Conservation (phyloP, 2,113 vertebrate genomes). For the Oncorhynchus nerka region DNA sequence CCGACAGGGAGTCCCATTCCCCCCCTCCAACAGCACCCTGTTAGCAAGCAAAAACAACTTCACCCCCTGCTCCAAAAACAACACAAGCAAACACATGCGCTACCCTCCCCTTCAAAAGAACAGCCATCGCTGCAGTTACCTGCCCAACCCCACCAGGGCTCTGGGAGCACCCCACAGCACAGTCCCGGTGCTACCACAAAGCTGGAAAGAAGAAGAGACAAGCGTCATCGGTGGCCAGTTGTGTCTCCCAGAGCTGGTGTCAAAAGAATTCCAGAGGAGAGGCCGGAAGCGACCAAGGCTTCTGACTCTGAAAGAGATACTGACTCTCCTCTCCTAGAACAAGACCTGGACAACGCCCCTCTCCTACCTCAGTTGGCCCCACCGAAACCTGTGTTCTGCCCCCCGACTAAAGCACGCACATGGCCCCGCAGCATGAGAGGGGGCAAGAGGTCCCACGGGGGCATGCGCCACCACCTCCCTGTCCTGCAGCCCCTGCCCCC, state of each 20-base stretch:
- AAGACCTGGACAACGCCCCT: slow-evolving; percentile 70
- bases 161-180: slow-evolving; percentile 40
- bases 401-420: slow-evolving; percentile 76
- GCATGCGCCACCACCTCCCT: slow-evolving; percentile 68
- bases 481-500: slow-evolving; percentile 73
- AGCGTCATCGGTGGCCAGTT: slow-evolving; percentile 44
- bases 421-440: slow-evolving; percentile 75
- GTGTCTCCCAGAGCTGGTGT: slow-evolving; percentile 56
- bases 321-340: slow-evolving; percentile 69
- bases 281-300: slow-evolving; percentile 55
- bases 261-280: slow-evolving; percentile 61
- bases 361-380: slow-evolving; percentile 57
- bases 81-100: slow-evolving; percentile 43
- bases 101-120: slow-evolving; percentile 57
- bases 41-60: slow-evolving; percentile 60
- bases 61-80: slow-evolving; percentile 55
- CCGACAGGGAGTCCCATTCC: slow-evolving; percentile 57
- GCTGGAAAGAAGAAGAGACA: slow-evolving; percentile 30
- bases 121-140: slow-evolving; percentile 14
- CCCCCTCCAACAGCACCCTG: slow-evolving; percentile 52
- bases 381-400: slow-evolving; percentile 75
- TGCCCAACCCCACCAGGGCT: slow-evolving; percentile 29
- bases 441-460: slow-evolving; percentile 61
- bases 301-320: slow-evolving; percentile 68
- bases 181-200: slow-evolving; percentile 48